Conservation (phyloP, 2,888 invertebrate species). For the Strigamia transsilvanica region DNA sequence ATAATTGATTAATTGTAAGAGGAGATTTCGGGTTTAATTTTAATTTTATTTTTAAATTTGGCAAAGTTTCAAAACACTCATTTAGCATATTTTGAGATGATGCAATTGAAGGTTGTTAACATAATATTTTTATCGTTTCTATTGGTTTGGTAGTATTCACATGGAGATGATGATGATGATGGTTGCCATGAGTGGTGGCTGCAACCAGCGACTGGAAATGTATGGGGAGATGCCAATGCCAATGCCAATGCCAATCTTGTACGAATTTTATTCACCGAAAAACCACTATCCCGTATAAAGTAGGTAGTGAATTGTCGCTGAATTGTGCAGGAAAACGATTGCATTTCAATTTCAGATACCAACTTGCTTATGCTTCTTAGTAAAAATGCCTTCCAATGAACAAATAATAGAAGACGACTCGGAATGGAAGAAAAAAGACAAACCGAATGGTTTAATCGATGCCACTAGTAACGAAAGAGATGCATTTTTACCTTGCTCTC, state of each 20-base stretch:
- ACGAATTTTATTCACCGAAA: background rate
- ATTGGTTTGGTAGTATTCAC: background rate
- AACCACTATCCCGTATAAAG: background rate
- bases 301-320: background rate
- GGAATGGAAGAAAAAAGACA: constrained; percentile 24
- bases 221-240: background rate
- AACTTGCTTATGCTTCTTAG: background rate
- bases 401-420: constrained; percentile 24
- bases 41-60: no score
- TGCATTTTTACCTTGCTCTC: constrained; percentile 9
- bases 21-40: no score
- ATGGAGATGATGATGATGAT: background rate
- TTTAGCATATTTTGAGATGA: background rate
- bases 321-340: background rate
- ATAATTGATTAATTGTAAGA: no score
- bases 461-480: background rate
- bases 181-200: constrained; percentile 17
- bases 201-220: constrained; percentile 1
- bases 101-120: background rate
- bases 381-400: constrained; percentile 35
- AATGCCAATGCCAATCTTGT: constrained; percentile 9
- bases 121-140: constrained; percentile 18
- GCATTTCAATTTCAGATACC: background rate
- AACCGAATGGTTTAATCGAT: background rate
- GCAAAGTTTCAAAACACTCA: no score